These are phyloP conservation scores for Alaudala cheleensis DNA, from an alignment of 2,113 vertebrate species.

Conservation along the genomic window DNA sequence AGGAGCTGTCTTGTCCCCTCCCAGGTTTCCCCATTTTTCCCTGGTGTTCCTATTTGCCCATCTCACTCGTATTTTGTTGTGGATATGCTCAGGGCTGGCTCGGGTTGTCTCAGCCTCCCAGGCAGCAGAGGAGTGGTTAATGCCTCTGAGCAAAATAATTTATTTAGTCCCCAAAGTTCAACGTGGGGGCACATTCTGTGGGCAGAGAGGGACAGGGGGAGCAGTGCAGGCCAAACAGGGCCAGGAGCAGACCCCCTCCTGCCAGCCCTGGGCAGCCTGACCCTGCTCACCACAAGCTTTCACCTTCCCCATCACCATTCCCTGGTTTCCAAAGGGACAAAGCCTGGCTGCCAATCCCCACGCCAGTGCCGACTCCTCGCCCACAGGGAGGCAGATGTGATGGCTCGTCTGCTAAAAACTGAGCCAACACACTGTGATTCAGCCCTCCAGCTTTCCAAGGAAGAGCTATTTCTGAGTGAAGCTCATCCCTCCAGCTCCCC, in stretches of 20 bases:
- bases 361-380: conserved; percentile 52
- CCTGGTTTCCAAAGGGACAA: conserved; percentile 17
- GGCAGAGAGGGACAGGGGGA: background rate
- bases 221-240: background rate
- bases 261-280: background rate
- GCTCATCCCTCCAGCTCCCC: conserved; percentile 28
- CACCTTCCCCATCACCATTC: background rate
- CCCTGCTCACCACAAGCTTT: background rate
- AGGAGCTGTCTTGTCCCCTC: background rate
- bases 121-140: background rate
- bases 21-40: background rate
- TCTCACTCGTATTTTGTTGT: background rate
- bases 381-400: conserved; percentile 60
- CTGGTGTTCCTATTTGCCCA: background rate
- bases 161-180: background rate
- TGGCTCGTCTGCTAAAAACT: conserved; percentile 59
- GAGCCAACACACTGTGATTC: conserved; percentile 69
- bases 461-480: conserved; percentile 61
- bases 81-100: background rate
- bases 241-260: background rate
- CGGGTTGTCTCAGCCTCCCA: background rate
- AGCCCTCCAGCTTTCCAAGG: conserved; percentile 65
- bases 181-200: accelerated
- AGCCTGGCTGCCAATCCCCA: conserved; percentile 41
- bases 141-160: background rate